Conservation (phyloP, 2,113 vertebrate genomes). For the Tinamus guttatus region DNA sequence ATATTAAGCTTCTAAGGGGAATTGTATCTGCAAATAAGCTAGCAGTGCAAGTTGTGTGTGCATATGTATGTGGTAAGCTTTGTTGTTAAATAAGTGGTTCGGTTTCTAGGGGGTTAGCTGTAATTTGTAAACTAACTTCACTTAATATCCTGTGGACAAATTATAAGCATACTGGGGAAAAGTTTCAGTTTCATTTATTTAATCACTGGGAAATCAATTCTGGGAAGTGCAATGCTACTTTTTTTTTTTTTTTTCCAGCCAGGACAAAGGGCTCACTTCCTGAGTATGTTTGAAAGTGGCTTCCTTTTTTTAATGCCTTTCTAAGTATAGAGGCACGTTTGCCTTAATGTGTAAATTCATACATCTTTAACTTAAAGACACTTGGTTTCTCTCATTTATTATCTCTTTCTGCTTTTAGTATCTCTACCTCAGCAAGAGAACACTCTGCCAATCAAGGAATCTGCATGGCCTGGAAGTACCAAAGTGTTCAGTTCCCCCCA, state of each 20-base stretch:
- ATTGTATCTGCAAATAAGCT: background rate
- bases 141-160: background rate
- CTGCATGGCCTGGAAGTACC: background rate
- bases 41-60: background rate
- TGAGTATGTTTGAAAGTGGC: background rate
- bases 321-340: background rate
- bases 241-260: too few relatives aligned
- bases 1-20: background rate
- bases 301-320: background rate
- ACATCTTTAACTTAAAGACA: background rate
- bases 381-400: background rate
- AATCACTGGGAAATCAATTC: background rate
- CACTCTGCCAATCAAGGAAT: background rate
- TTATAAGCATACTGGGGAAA: background rate
- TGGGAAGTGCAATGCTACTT: background rate
- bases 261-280: background rate
- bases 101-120: background rate
- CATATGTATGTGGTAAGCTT: background rate
- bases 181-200: background rate
- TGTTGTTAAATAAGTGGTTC: background rate
- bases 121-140: background rate
- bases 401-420: background rate
- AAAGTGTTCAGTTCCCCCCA: background rate
- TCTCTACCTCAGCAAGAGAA: slow-evolving; percentile 3
- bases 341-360: background rate